A percentile compares a stretch with the other conserved stretches of the same genome.
Evolutionary conservation across 2,113 vertebrate species (phyloP).

Genomic region (Nestor notabilis): DNA sequence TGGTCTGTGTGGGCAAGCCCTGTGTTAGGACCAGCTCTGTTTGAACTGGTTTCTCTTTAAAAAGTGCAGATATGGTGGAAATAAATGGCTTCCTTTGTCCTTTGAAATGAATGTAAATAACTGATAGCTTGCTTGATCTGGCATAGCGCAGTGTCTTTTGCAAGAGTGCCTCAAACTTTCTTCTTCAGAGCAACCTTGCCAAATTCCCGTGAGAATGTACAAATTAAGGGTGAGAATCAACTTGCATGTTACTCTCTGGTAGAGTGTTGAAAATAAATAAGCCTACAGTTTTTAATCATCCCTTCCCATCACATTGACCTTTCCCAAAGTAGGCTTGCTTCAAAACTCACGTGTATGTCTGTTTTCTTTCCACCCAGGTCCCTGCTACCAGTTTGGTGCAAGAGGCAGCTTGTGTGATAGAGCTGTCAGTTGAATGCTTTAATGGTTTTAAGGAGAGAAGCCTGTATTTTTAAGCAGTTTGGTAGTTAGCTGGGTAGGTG

Average conservation of each 20-base stretch:
- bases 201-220: slow-evolving; percentile 59
- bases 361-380: background rate
- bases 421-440: background rate
- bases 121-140: slow-evolving; percentile 57
- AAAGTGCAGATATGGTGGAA: slow-evolving; percentile 26
- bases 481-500: background rate
- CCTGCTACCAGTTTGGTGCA: background rate
- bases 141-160: background rate
- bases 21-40: background rate
- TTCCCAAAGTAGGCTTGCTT: background rate
- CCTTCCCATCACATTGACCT: background rate
- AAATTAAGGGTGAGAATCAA: slow-evolving; percentile 29
- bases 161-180: slow-evolving; percentile 41
- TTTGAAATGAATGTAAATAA: slow-evolving; percentile 65
- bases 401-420: accelerated
- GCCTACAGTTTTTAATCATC: background rate
- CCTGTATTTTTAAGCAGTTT: background rate
- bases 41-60: background rate
- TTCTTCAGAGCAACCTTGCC: slow-evolving; percentile 39
- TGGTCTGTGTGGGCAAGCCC: background rate
- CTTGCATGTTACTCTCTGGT: background rate
- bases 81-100: slow-evolving; percentile 44
- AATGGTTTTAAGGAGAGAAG: background rate
- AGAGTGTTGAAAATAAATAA: background rate
- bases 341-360: background rate